A percentile compares a stretch with the other conserved stretches of the same genome.
These are phyloP conservation scores for Callocephalon fimbriatum DNA, from an alignment of 2,113 vertebrate species.

Conservation along the genomic window DNA sequence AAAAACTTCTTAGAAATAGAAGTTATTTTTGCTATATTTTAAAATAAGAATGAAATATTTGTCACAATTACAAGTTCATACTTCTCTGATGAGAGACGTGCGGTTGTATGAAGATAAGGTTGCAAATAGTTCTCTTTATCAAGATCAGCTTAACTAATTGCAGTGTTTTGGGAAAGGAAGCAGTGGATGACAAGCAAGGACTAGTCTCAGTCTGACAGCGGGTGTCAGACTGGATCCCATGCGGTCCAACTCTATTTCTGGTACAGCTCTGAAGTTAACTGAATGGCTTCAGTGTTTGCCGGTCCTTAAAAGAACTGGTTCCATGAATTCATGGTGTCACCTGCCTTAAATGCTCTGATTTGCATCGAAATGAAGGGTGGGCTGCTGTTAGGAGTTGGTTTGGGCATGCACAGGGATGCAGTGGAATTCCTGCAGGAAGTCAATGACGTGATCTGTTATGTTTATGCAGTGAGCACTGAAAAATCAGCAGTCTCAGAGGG, in stretches of 20 bases:
- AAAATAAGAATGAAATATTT: background rate
- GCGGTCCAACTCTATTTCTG: background rate
- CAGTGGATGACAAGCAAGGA: background rate
- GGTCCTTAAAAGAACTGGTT: background rate
- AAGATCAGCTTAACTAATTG: background rate
- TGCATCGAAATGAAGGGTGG: background rate
- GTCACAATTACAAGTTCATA: fast-evolving
- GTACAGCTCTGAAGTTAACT: background rate
- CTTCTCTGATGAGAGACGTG: background rate
- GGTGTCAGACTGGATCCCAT: background rate
- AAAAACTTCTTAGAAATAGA: background rate
- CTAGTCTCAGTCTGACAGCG: background rate
- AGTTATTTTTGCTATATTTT: background rate
- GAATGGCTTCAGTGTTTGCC: background rate
- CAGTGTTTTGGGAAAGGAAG: background rate
- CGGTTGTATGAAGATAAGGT: background rate
- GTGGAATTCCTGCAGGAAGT: background rate
- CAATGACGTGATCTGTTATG: background rate
- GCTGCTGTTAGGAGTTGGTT: background rate
- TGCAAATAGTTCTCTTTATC: background rate
- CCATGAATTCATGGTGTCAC: background rate
- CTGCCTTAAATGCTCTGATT: background rate
- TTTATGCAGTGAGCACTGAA: background rate
- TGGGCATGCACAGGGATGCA: background rate
- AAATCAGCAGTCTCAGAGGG: background rate